These are phyloP conservation scores for Melipona beecheii DNA, from an alignment of 2,888 invertebrate genomes.

Conservation along the genomic window DNA sequence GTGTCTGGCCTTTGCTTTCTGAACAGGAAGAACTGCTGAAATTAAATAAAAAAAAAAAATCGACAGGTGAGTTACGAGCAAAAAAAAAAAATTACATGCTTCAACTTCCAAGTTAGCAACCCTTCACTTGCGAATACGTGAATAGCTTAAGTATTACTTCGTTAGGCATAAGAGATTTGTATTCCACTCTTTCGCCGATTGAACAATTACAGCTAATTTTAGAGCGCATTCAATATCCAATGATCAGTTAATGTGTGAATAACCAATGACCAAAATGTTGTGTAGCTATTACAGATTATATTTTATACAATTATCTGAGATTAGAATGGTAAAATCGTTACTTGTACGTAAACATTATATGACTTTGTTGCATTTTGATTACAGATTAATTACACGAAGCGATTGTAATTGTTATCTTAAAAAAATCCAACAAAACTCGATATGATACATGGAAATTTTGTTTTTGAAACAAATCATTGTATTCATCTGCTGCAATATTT, in stretches of 20 bases:
- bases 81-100: slow-evolving; percentile 42
- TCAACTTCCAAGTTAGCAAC: slow-evolving; percentile 60
- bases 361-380: slow-evolving; percentile 21
- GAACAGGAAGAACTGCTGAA: slow-evolving; percentile 28
- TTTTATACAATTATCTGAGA: background rate
- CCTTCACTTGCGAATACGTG: slow-evolving; percentile 58
- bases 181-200: slow-evolving; percentile 55
- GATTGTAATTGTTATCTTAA: background rate
- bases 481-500: background rate
- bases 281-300: background rate
- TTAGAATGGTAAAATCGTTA: background rate
- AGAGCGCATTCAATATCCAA: slow-evolving; percentile 53
- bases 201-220: slow-evolving; percentile 65
- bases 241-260: slow-evolving; percentile 32
- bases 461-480: background rate
- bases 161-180: slow-evolving; percentile 57
- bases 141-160: slow-evolving; percentile 57
- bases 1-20: slow-evolving; percentile 13
- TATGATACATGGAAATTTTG: background rate
- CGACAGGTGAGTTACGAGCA: slow-evolving; percentile 25
- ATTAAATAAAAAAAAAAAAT: slow-evolving; percentile 41
- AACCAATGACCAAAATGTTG: slow-evolving; percentile 15
- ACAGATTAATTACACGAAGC: slow-evolving; percentile 36
- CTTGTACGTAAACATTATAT: background rate
- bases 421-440: background rate